phyloP scores from a whole-genome alignment of 1,140 invertebrate species.

The Stegodyphus mimosarum region DNA sequence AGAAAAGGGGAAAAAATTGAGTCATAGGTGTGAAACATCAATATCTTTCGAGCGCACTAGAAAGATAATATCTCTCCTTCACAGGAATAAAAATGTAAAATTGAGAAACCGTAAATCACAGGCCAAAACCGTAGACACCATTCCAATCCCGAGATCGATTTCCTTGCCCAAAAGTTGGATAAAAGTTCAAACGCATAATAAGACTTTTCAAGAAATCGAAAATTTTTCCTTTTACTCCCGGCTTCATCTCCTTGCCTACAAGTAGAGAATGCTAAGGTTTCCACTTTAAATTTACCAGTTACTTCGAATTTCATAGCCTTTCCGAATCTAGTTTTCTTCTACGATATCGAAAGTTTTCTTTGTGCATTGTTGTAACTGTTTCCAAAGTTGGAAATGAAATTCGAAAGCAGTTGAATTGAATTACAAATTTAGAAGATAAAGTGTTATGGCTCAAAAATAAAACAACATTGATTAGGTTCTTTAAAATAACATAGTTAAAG shows the following conservation, averaged over 20 bases:
- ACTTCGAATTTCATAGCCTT: slow-evolving; percentile 50
- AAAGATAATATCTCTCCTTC: too few species aligned
- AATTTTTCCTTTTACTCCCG: neutral
- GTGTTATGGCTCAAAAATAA: too few species aligned
- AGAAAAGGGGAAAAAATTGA: neutral
- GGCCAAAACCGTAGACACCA: slow-evolving; percentile 19
- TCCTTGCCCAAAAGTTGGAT: slow-evolving; percentile 1
- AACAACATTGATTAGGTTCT: too few species aligned
- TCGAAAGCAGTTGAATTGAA: too few species aligned
- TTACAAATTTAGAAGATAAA: too few species aligned
- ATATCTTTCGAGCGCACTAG: neutral
- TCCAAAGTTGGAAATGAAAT: too few species aligned
- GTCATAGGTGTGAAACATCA: neutral
- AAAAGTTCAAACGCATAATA: slow-evolving; percentile 50
- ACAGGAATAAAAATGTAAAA: slow-evolving; percentile 30
- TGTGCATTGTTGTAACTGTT: neutral
- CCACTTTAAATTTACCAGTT: slow-evolving; percentile 51
- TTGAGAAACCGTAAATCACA: slow-evolving; percentile 35
- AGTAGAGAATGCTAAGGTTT: slow-evolving; percentile 33
- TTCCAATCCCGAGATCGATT: slow-evolving; percentile 24
- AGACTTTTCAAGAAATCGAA: slow-evolving; percentile 41
- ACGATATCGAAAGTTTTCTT: neutral
- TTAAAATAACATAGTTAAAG: too few species aligned
- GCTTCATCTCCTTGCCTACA: slow-evolving; percentile 1
- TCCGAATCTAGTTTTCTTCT: slow-evolving; percentile 23